phyloP scores from a whole-genome alignment of 2,888 invertebrate species.

The Drosophila sordidapex region DNA sequence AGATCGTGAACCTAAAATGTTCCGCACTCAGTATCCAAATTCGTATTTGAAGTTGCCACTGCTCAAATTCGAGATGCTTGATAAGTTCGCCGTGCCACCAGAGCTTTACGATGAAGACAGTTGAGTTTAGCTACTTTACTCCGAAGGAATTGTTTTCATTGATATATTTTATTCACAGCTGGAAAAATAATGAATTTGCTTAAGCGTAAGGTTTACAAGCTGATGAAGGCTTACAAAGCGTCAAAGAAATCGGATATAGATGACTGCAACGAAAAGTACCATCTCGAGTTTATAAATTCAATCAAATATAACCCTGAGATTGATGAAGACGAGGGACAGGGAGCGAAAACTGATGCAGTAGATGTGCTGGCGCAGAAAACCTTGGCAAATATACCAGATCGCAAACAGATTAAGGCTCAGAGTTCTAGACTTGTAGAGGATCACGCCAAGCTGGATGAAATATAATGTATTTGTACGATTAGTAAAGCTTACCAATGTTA shows the following conservation, averaged over 20 bases:
- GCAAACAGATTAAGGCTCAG: conserved; percentile 82
- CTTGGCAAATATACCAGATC: conserved; percentile 73
- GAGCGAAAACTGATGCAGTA: no score
- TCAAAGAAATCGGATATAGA: conserved; percentile 11
- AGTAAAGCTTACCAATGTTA: conserved; percentile 9
- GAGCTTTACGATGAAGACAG: conserved; percentile 77
- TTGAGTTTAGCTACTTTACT: conserved; percentile 37
- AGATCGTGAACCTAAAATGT: conserved; percentile 54
- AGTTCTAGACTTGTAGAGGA: conserved; percentile 82
- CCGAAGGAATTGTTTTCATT: background rate
- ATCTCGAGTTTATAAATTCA: conserved; percentile 55
- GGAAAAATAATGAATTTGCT: conserved; percentile 66
- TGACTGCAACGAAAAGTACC: conserved; percentile 62
- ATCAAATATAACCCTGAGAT: background rate
- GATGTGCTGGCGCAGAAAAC: conserved; percentile 60
- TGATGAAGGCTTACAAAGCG: conserved; percentile 60
- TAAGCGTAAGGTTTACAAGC: conserved; percentile 69
- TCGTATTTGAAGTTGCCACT: conserved; percentile 81
- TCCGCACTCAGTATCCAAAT: conserved; percentile 73
- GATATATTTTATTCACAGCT: conserved; percentile 47
- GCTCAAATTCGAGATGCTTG: conserved; percentile 80
- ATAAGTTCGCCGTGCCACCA: conserved; percentile 73
- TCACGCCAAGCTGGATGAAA: conserved; percentile 15
- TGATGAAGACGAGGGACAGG: conserved; percentile 24
- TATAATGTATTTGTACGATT: background rate